Percentiles rank a stretch among this genome's conserved stretches.
Evolutionary conservation across 2,888 invertebrate genomes (phyloP).

Genomic region (Tromatobia lineatoria): DNA sequence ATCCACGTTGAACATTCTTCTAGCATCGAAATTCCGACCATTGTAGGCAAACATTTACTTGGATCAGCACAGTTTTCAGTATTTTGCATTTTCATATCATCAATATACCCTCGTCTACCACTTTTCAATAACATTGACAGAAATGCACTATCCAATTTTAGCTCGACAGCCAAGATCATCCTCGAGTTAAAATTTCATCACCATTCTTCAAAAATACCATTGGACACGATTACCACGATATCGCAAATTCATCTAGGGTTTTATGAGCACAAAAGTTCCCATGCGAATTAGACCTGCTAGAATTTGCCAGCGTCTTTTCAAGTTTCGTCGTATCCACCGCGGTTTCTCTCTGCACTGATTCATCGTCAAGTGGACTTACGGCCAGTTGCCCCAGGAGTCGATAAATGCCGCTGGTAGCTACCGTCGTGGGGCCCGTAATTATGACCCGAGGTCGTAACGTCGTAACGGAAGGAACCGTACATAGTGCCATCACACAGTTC

Average conservation of each 20-base stretch:
- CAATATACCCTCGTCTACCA: not conserved
- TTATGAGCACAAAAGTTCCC: not conserved
- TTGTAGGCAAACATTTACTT: not conserved
- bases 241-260: not conserved
- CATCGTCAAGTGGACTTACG: conserved; percentile 59
- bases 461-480: not conserved
- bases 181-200: not conserved
- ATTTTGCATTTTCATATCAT: not conserved
- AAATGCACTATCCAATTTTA: not conserved
- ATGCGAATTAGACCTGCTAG: conserved; percentile 23
- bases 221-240: conserved; percentile 57
- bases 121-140: not conserved
- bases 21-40: no score
- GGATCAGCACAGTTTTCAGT: not conserved
- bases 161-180: not conserved
- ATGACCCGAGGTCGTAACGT: conserved; percentile 25
- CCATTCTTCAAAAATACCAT: not conserved
- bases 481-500: not conserved
- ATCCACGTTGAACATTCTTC: no score
- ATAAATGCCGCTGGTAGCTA: conserved; percentile 29
- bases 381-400: conserved; percentile 27
- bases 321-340: conserved; percentile 30
- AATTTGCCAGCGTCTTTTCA: conserved; percentile 45
- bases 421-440: conserved; percentile 30
- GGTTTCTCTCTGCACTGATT: conserved; percentile 42